These are phyloP conservation scores for Podabrus alpinus DNA, from an alignment of 2,888 invertebrate genomes.

Conservation along the genomic window DNA sequence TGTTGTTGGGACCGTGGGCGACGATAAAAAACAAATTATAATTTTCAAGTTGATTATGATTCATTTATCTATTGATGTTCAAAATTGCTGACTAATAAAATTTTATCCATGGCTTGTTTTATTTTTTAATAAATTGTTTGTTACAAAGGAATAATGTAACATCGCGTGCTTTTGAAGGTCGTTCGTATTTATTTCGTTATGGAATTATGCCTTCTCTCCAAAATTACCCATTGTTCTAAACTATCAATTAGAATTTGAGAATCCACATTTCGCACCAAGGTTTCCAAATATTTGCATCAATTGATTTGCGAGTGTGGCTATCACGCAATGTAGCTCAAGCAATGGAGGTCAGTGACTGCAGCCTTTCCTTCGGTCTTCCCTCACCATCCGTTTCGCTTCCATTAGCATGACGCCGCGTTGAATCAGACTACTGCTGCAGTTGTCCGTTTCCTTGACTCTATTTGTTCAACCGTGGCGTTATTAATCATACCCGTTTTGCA, in stretches of 20 bases:
- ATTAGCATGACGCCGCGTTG: slow-evolving; percentile 41
- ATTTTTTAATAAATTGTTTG: neutral
- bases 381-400: slow-evolving; percentile 35
- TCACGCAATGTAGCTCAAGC: slow-evolving; percentile 48
- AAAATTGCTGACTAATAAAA: slow-evolving; percentile 1
- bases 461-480: slow-evolving; percentile 35
- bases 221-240: neutral
- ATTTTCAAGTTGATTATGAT: neutral
- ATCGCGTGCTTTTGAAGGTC: neutral
- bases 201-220: neutral
- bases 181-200: neutral
- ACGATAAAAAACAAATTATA: neutral
- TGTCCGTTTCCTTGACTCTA: slow-evolving; percentile 41
- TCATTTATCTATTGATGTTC: neutral
- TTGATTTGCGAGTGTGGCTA: slow-evolving; percentile 30
- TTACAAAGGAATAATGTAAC: neutral
- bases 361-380: slow-evolving; percentile 34
- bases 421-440: slow-evolving; percentile 42
- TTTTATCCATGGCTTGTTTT: neutral
- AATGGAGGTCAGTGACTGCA: slow-evolving; percentile 51
- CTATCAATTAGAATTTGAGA: slow-evolving; percentile 4
- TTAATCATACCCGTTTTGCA: slow-evolving; percentile 28
- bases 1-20: neutral
- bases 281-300: slow-evolving; percentile 25
- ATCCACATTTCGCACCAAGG: slow-evolving; percentile 23